Percentiles rank a stretch among this genome's conserved stretches.
Evolutionary conservation across 1,140 invertebrate genomes (phyloP).

Genomic region (Caenorhabditis latens): DNA sequence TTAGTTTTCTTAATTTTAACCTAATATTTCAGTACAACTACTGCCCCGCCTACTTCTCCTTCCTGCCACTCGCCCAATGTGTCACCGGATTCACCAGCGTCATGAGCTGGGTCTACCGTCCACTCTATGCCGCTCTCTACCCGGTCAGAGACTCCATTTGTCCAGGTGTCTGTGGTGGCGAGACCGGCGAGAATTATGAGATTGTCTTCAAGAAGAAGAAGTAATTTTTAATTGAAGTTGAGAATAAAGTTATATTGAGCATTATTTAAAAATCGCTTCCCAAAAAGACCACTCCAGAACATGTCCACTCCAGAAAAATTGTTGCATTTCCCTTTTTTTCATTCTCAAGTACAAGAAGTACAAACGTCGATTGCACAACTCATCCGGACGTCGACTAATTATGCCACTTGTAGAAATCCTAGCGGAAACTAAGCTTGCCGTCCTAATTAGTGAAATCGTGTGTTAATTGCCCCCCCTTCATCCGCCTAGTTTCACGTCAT

Average conservation of each 20-base stretch:
- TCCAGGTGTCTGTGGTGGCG: not conserved
- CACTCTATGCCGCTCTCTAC: not conserved
- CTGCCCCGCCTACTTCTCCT: not conserved
- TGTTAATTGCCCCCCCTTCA: slow-evolving; percentile 21
- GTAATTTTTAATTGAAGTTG: not conserved
- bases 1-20: too few relatives aligned
- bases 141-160: not conserved
- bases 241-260: not conserved
- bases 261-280: not conserved
- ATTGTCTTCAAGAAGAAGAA: not conserved
- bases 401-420: not conserved
- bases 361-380: not conserved
- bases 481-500: slow-evolving; percentile 39
- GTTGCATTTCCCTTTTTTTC: too few relatives aligned
- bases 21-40: not conserved
- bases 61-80: not conserved
- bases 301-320: slow-evolving; percentile 11
- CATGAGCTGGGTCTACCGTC: not conserved
- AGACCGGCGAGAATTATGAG: not conserved
- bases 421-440: not conserved
- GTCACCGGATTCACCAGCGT: not conserved
- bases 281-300: not conserved
- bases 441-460: slow-evolving; percentile 27
- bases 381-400: not conserved
- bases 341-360: slow-evolving; percentile 4